phyloP scores from a whole-genome alignment of 2,888 invertebrate genomes.

The Drosophila conformis region DNA sequence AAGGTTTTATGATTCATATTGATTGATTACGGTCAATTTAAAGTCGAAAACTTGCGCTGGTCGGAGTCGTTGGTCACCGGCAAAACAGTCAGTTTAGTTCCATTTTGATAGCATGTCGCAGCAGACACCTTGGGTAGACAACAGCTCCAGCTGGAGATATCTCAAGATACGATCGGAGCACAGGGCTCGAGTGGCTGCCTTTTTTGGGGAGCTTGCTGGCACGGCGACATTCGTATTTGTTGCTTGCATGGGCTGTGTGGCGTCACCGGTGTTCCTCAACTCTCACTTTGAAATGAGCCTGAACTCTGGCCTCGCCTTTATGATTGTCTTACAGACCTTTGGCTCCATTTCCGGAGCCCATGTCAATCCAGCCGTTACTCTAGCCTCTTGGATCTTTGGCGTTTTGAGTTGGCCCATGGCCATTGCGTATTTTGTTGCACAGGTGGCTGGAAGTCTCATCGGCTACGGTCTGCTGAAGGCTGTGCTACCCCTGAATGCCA shows the following conservation, averaged over 20 bases:
- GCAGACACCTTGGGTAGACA: slow-evolving; percentile 35
- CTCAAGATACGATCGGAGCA: slow-evolving; percentile 31
- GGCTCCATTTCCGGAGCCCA: slow-evolving; percentile 92
- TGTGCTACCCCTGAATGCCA: slow-evolving; percentile 85
- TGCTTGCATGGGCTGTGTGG: slow-evolving; percentile 89
- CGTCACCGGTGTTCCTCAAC: slow-evolving; percentile 75
- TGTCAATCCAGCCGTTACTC: slow-evolving; percentile 90
- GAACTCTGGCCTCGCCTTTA: slow-evolving; percentile 88
- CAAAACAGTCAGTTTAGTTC: slow-evolving; percentile 32
- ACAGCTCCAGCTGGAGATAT: slow-evolving; percentile 38
- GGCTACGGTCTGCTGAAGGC: slow-evolving; percentile 89
- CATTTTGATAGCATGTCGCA: slow-evolving; percentile 58
- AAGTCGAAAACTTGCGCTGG: slow-evolving; percentile 32
- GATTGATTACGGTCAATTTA: slow-evolving; percentile 64
- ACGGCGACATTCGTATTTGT: slow-evolving; percentile 89
- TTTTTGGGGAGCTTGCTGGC: slow-evolving; percentile 88
- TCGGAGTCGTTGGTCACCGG: background rate
- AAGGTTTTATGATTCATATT: slow-evolving; percentile 75
- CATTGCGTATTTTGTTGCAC: slow-evolving; percentile 87
- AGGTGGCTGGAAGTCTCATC: slow-evolving; percentile 88
- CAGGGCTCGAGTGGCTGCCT: slow-evolving; percentile 58
- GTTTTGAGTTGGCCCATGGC: slow-evolving; percentile 84
- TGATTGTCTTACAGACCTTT: slow-evolving; percentile 89
- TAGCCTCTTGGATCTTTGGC: slow-evolving; percentile 86
- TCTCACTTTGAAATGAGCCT: slow-evolving; percentile 76